Percentiles rank a stretch among this genome's conserved stretches.
Evolutionary conservation across 2,797 vertebrate genomes (phyloP).

Genomic region (Naso thynnoides): DNA sequence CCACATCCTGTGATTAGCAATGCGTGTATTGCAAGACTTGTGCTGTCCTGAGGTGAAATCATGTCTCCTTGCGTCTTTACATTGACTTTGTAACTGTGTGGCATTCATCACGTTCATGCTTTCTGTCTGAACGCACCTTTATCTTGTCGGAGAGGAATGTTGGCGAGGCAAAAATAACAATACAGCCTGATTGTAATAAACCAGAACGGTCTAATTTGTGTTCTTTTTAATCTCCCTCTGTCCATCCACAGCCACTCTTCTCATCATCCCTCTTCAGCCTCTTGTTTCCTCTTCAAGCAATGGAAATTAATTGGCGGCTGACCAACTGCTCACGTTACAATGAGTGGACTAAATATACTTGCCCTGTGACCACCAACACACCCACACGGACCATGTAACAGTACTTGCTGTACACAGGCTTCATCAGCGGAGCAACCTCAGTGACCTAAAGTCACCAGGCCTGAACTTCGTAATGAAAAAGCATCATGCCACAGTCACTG

Average conservation of each 20-base stretch:
- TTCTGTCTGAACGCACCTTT: too few relatives aligned
- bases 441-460: neutral
- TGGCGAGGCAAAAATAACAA: neutral
- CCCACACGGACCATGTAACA: neutral
- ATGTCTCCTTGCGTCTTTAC: too few relatives aligned
- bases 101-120: too few relatives aligned
- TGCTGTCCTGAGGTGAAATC: too few relatives aligned
- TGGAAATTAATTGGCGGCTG: constrained; percentile 25
- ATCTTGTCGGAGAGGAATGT: neutral
- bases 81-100: too few relatives aligned
- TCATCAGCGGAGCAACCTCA: constrained; percentile 4
- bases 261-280: constrained; percentile 11
- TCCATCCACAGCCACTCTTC: neutral
- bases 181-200: neutral
- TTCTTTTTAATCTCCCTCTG: neutral
- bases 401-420: constrained; percentile 1
- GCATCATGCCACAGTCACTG: neutral
- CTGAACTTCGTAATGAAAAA: constrained; percentile 19
- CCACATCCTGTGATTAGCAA: too few relatives aligned
- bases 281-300: constrained; percentile 16
- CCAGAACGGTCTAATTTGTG: neutral
- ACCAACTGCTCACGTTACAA: constrained; percentile 35
- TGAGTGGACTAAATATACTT: constrained; percentile 4
- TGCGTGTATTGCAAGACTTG: too few relatives aligned
- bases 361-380: constrained; percentile 4